Percentiles rank a stretch among this genome's conserved stretches.
These are phyloP conservation scores for Papilio glaucus DNA, from an alignment of 1,140 invertebrate species.

Conservation along the genomic window DNA sequence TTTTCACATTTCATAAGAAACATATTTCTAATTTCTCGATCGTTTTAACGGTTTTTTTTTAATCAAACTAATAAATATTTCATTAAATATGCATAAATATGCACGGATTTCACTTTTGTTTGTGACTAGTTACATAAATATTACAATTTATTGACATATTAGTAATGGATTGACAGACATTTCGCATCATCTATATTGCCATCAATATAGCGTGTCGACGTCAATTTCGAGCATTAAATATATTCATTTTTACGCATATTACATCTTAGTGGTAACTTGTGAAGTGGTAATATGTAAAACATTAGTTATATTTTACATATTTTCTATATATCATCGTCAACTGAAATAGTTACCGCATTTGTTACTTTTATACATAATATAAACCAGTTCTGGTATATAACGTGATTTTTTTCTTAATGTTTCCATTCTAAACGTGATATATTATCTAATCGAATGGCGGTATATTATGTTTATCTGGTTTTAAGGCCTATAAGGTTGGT, in stretches of 20 bases:
- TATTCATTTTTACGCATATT: constrained; percentile 5
- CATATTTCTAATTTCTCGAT: not conserved
- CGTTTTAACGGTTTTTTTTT: not conserved
- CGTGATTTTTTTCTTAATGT: not conserved
- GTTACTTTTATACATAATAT: not conserved
- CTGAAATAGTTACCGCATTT: not conserved
- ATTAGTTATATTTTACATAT: constrained; percentile 8
- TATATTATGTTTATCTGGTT: not conserved
- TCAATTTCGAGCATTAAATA: constrained; percentile 15
- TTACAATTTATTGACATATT: not conserved
- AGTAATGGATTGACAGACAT: not conserved
- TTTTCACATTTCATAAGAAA: too few relatives aligned
- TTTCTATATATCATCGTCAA: constrained; percentile 1
- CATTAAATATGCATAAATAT: not conserved
- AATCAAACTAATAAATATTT: constrained; percentile 2
- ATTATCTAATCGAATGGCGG: not conserved
- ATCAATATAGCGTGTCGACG: not conserved
- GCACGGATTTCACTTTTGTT: constrained; percentile 5
- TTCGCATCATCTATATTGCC: not conserved
- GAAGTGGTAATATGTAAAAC: not conserved
- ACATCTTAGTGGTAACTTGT: not conserved
- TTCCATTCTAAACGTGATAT: not conserved
- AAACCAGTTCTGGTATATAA: not conserved
- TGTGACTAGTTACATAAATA: not conserved
- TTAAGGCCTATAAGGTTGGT: constrained; percentile 3